Evolutionary conservation across 2,888 invertebrate species (phyloP), one percentile per base, ranked within the genome.

Genomic region (Ormyrus nitidulus): DNA sequence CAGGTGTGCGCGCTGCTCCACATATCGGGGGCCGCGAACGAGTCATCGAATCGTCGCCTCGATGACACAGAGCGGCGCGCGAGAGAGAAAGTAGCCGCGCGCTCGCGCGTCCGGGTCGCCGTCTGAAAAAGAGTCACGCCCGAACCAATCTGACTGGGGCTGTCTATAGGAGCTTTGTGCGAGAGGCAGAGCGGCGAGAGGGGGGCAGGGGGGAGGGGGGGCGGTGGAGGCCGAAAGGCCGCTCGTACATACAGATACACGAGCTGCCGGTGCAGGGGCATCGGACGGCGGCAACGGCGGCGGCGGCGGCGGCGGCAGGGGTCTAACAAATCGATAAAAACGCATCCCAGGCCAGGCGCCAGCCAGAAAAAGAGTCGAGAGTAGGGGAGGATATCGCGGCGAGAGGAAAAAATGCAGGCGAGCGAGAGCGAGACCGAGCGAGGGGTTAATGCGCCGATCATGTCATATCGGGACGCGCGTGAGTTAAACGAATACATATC

Each of bases 241-340:
- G 82, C 76, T 83, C 84, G 82, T 81, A 84, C 85, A 81, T 84
- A 86, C 82, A 85, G 84, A 86, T 84, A 84, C 84, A 85, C 81
- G 82, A 66, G 77, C 34, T 34, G 34, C 34, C 34, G 73, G 71
- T 79, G 83, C 82, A 80, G 83, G 85, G 86, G 86, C 86, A 88
- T 88, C 85, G 89, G 85, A 79, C 84, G 82, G 85, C 53, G 77
- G 75, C 83, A 84, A 83, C 86, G 54, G 64, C 56, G 65, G 75
- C 44, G 19, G 70, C 56, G 72, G 66, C 34, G 65, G 76, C 13
- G 34, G 84, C 83, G 85, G 84, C 86, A 86, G 87, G 86, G 87
- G 87, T 90, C 88, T 88, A 76, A 88, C 90, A 88, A 90, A 90
- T 90, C 90, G 90, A 90, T 90, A 90, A 90, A 90, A 90, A 90